Evolutionary conservation across 1,140 invertebrate species (phyloP).

Genomic region (Pachyrhynchus sulphureomaculatus): DNA sequence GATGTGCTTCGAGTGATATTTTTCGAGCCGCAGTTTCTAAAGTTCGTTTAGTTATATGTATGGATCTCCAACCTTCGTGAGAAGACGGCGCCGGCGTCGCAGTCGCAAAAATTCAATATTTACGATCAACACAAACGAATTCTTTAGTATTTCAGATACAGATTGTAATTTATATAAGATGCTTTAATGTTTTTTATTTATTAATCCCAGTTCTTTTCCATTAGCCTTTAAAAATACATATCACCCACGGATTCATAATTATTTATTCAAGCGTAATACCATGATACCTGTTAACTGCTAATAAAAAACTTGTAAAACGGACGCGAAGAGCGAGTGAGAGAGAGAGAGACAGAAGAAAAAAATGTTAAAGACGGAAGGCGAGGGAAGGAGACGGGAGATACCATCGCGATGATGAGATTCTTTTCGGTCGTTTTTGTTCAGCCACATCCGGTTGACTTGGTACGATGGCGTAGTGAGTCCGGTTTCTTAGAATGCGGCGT

Average conservation of each 20-base stretch:
- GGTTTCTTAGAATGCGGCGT: conserved; percentile 22
- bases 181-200: too few species aligned
- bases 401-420: conserved; percentile 17
- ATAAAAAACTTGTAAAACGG: background rate
- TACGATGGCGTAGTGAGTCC: conserved; percentile 20
- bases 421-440: conserved; percentile 17
- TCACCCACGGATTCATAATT: conserved; percentile 1
- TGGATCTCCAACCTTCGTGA: too few species aligned
- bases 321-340: background rate
- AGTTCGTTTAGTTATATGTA: too few species aligned
- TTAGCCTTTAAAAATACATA: too few species aligned
- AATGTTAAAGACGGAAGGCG: background rate
- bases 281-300: conserved; percentile 13
- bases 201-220: too few species aligned
- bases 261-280: conserved; percentile 19
- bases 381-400: conserved; percentile 7
- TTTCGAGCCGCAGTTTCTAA: too few species aligned
- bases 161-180: too few species aligned
- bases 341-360: conserved; percentile 2
- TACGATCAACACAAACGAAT: too few species aligned
- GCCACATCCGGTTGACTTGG: conserved; percentile 29
- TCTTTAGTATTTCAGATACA: too few species aligned
- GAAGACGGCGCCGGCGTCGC: too few species aligned
- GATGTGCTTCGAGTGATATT: too few species aligned
- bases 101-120: too few species aligned